Percentiles rank a stretch among this genome's conserved stretches.
phyloP scores from a whole-genome alignment of 2,797 vertebrate genomes.

The Podarcis lilfordi region DNA sequence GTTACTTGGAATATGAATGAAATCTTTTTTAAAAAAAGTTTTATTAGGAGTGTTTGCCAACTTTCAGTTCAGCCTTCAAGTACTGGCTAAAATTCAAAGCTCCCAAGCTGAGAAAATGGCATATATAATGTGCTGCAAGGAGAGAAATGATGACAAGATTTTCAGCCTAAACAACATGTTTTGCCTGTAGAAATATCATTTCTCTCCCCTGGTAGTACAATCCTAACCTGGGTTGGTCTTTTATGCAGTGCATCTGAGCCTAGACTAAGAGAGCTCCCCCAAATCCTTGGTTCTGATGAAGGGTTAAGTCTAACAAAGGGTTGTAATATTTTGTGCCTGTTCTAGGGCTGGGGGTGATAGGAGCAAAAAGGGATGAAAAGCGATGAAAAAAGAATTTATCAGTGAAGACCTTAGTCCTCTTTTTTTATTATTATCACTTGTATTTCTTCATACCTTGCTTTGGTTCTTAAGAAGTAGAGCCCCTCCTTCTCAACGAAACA shows the following conservation, averaged over 20 bases:
- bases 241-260: not conserved
- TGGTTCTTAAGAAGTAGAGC: not conserved
- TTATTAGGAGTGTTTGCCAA: slow-evolving; percentile 46
- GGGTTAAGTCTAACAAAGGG: not conserved
- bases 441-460: not conserved
- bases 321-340: not conserved
- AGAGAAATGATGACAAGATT: not conserved
- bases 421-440: no score
- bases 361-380: not conserved
- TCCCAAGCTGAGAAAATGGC: not conserved
- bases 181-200: not conserved
- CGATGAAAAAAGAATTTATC: not conserved
- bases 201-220: not conserved
- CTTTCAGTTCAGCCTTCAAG: slow-evolving; percentile 14
- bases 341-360: not conserved
- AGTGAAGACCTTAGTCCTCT: no score
- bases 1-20: slow-evolving; percentile 35
- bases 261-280: not conserved
- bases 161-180: not conserved
- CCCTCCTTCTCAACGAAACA: not conserved
- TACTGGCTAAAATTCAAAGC: not conserved
- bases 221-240: not conserved
- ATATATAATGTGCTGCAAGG: not conserved
- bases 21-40: slow-evolving; percentile 29
- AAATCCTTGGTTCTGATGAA: not conserved